Evolutionary conservation across 2,888 invertebrate species (phyloP).

Genomic region (Diogma glabrata): DNA sequence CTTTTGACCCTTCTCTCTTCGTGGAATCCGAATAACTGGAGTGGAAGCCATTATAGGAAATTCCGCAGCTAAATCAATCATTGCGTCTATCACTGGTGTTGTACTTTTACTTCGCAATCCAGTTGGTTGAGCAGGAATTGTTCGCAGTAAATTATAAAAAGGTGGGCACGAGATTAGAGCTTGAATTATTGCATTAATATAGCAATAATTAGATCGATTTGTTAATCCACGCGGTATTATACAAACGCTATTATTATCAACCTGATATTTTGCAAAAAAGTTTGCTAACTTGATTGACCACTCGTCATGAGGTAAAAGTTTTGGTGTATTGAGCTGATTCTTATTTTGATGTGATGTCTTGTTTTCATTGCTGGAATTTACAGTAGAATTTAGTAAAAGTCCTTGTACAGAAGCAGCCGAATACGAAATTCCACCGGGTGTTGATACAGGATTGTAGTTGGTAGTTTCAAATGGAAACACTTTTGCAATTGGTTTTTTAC

Average conservation of each 20-base stretch:
- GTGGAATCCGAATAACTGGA: slow-evolving; percentile 33
- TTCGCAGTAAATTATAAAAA: slow-evolving; percentile 80
- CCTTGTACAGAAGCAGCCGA: slow-evolving; percentile 37
- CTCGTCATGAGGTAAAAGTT: slow-evolving; percentile 7
- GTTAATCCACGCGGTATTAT: slow-evolving; percentile 82
- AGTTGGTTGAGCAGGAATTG: slow-evolving; percentile 54
- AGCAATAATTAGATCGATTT: slow-evolving; percentile 92
- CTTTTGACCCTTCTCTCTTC: slow-evolving; percentile 33
- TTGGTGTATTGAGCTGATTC: neutral
- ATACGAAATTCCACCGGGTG: slow-evolving; percentile 33
- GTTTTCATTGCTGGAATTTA: slow-evolving; percentile 13
- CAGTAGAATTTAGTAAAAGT: slow-evolving; percentile 17
- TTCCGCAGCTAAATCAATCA: slow-evolving; percentile 64
- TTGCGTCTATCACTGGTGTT: slow-evolving; percentile 80
- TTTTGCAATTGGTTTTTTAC: slow-evolving; percentile 46
- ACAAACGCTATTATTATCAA: slow-evolving; percentile 68
- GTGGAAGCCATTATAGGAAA: slow-evolving; percentile 53
- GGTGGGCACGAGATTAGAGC: slow-evolving; percentile 90
- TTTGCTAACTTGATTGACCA: slow-evolving; percentile 12
- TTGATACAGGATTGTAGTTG: slow-evolving; percentile 23
- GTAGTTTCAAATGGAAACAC: slow-evolving; percentile 42
- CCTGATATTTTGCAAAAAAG: slow-evolving; percentile 58
- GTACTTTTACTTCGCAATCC: slow-evolving; percentile 43
- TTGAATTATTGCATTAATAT: slow-evolving; percentile 90
- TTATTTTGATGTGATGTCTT: slow-evolving; percentile 9